phyloP scores from a whole-genome alignment of 2,113 vertebrate genomes.

The Cynopterus brachyotis region DNA sequence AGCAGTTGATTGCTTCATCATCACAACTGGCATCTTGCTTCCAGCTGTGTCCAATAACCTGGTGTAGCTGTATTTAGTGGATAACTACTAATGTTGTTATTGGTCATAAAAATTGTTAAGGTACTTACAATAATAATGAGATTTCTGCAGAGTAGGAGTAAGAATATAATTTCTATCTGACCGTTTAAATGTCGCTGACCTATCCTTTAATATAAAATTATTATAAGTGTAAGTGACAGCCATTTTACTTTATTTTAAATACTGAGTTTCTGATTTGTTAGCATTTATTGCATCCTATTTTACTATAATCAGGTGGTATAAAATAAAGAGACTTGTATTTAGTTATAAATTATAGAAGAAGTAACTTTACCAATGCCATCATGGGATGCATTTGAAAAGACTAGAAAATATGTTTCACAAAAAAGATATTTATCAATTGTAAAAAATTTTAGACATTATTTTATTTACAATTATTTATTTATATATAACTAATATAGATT shows the following conservation, averaged over 20 bases:
- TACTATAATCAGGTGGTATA: not conserved
- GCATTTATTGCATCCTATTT: not conserved
- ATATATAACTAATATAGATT: not conserved
- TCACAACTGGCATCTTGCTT: constrained; percentile 39
- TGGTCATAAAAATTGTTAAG: constrained; percentile 57
- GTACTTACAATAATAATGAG: constrained; percentile 58
- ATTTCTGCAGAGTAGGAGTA: constrained; percentile 34
- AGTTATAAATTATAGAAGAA: not conserved
- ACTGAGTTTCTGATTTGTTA: not conserved
- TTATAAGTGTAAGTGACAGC: not conserved
- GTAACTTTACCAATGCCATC: not conserved
- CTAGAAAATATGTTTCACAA: not conserved
- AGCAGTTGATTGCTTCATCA: constrained; percentile 50
- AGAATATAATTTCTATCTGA: constrained; percentile 38
- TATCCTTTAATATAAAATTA: constrained; percentile 18
- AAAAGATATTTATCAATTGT: not conserved
- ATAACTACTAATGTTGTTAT: constrained; percentile 51
- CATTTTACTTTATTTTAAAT: constrained; percentile 15
- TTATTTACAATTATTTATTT: too few relatives aligned
- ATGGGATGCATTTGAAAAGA: not conserved
- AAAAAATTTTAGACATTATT: too few relatives aligned
- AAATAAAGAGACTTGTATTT: not conserved
- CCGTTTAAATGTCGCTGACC: constrained; percentile 27
- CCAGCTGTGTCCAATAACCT: constrained; percentile 57
- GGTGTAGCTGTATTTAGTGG: constrained; percentile 11